A percentile compares a stretch with the other conserved stretches of the same genome.
phyloP scores from a whole-genome alignment of 2,797 vertebrate species.

The Anomalospiza imberbis region DNA sequence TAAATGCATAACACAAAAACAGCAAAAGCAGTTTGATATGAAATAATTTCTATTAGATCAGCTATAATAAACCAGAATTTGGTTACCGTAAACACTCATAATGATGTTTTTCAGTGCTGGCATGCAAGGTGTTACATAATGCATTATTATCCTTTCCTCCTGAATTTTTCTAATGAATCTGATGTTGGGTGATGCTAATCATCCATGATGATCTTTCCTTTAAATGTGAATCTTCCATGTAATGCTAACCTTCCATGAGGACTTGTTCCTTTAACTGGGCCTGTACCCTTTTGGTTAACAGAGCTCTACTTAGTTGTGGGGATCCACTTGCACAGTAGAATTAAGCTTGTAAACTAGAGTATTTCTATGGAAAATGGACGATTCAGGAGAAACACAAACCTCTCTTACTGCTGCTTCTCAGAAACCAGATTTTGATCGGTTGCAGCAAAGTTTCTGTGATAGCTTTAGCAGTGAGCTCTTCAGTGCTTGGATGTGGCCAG shows the following conservation, averaged over 20 bases:
- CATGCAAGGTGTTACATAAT: not conserved
- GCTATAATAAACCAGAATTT: not conserved
- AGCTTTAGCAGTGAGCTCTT: not conserved
- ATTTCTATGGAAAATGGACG: not conserved
- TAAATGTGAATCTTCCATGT: not conserved
- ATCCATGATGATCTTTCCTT: not conserved
- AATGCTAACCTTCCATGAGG: accelerated
- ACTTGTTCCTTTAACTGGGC: not conserved
- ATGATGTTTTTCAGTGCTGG: not conserved
- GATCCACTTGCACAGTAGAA: not conserved
- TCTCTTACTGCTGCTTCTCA: not conserved
- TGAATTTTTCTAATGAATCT: not conserved
- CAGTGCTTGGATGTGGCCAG: not conserved
- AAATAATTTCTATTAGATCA: not conserved
- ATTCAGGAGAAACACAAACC: not conserved
- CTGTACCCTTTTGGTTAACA: not conserved
- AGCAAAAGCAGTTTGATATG: not conserved
- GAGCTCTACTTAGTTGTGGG: not conserved
- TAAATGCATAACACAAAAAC: not conserved
- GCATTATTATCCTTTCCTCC: not conserved
- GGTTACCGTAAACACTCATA: not conserved
- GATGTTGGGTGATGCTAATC: not conserved
- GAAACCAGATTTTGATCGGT: not conserved
- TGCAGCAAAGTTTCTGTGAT: not conserved
- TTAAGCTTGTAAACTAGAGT: not conserved